These are phyloP conservation scores for Prinia subflava DNA, from an alignment of 2,113 vertebrate species.

Conservation along the genomic window DNA sequence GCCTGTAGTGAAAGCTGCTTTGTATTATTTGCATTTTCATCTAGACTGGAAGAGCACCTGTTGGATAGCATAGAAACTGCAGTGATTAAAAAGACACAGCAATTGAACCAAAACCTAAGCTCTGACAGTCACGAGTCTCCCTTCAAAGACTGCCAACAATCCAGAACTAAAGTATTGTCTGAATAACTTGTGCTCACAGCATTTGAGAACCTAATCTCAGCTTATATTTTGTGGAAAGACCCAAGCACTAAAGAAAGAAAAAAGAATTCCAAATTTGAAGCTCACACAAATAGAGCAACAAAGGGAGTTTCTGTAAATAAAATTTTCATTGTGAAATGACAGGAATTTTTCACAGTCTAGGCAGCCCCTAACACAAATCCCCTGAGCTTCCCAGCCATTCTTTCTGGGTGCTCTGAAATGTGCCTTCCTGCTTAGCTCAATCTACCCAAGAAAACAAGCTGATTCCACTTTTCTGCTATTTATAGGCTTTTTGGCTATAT, in stretches of 20 bases:
- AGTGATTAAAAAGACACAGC: conserved; percentile 25
- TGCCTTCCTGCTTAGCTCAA: neutral
- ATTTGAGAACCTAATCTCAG: conserved; percentile 12
- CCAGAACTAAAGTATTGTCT: conserved; percentile 39
- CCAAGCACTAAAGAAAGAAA: neutral
- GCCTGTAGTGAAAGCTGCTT: neutral
- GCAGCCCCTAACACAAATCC: neutral
- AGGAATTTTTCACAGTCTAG: neutral
- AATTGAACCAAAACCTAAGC: conserved; percentile 25
- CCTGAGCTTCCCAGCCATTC: neutral
- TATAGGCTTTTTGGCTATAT: neutral
- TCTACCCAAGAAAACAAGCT: neutral
- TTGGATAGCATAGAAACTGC: conserved; percentile 16
- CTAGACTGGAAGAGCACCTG: conserved; percentile 17
- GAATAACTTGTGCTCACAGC: neutral
- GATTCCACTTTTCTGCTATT: neutral
- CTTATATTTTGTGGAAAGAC: neutral
- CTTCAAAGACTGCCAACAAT: conserved; percentile 23
- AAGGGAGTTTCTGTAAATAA: neutral
- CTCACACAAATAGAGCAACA: neutral
- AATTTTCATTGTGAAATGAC: neutral
- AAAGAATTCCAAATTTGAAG: neutral
- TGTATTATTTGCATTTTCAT: conserved; percentile 52
- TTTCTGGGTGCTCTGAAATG: neutral
- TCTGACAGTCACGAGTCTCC: conserved; percentile 27